Conservation (phyloP, 2,797 vertebrate species). For the Anas bernieri region DNA sequence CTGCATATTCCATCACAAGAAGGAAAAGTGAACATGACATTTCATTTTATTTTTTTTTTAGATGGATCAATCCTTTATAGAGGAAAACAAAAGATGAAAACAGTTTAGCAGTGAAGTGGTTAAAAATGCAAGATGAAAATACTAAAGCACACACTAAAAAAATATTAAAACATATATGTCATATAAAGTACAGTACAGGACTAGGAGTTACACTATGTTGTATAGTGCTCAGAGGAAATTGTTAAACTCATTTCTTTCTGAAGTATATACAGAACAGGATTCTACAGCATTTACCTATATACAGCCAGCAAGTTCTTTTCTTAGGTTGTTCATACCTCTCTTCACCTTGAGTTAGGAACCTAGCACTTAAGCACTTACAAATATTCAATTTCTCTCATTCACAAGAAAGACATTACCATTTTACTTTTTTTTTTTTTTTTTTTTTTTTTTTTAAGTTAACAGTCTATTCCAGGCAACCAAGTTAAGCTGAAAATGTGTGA, state of each 20-base stretch:
- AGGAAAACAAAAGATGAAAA: conserved; percentile 72
- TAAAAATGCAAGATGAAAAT: conserved; percentile 88
- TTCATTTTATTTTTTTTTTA: conserved; percentile 64
- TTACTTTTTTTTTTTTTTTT: neutral
- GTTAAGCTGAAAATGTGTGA: conserved; percentile 71
- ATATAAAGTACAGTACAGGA: conserved; percentile 96
- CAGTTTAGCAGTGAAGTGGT: conserved; percentile 91
- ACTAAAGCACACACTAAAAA: conserved; percentile 83
- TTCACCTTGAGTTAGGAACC: conserved; percentile 83
- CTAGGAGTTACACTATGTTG: conserved; percentile 87
- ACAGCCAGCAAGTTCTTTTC: conserved; percentile 95
- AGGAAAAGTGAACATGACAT: neutral
- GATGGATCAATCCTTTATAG: conserved; percentile 71
- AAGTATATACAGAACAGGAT: conserved; percentile 79
- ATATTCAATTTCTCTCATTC: conserved; percentile 61
- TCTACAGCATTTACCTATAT: conserved; percentile 84
- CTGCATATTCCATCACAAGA: conserved; percentile 66
- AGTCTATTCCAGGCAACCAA: conserved; percentile 79
- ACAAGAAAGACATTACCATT: conserved; percentile 57
- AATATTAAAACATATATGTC: conserved; percentile 86
- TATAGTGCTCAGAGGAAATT: conserved; percentile 86
- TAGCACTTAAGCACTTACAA: conserved; percentile 80
- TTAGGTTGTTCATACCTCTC: conserved; percentile 85
- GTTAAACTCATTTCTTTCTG: conserved; percentile 85
- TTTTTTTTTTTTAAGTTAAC: conserved; percentile 71